phyloP scores from a whole-genome alignment of 2,797 vertebrate species.

The Graptemys geographica region DNA sequence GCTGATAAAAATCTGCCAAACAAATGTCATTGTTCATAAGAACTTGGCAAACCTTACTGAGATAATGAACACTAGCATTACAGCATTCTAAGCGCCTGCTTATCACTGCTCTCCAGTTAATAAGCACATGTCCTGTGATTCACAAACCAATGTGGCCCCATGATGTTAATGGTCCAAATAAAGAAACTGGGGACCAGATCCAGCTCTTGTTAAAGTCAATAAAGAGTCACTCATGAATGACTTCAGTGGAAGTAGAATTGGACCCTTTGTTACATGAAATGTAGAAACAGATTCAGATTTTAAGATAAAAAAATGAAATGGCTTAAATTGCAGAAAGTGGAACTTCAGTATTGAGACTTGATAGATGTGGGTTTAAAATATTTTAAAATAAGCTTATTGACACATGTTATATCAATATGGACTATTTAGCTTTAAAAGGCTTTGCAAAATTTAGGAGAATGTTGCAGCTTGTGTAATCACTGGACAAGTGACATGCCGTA shows the following conservation, averaged over 20 bases:
- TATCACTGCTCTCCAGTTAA: not conserved
- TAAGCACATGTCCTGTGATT: not conserved
- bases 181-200: not conserved
- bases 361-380: not conserved
- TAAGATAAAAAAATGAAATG: not conserved
- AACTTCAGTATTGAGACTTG: not conserved
- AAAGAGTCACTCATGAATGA: not conserved
- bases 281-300: not conserved
- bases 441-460: not conserved
- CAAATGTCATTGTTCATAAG: not conserved
- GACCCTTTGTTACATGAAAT: not conserved
- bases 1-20: not conserved
- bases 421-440: not conserved
- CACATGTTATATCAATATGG: not conserved
- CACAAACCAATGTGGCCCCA: not conserved
- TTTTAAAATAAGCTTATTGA: slow-evolving; percentile 21
- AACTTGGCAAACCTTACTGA: not conserved
- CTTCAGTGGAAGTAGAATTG: not conserved
- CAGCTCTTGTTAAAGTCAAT: not conserved
- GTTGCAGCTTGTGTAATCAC: not conserved
- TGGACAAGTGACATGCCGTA: not conserved
- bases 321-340: not conserved
- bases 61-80: not conserved
- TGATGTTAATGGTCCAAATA: not conserved
- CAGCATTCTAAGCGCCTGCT: not conserved